These are phyloP conservation scores for Mycteria americana DNA, from an alignment of 2,797 vertebrate genomes.

Conservation along the genomic window DNA sequence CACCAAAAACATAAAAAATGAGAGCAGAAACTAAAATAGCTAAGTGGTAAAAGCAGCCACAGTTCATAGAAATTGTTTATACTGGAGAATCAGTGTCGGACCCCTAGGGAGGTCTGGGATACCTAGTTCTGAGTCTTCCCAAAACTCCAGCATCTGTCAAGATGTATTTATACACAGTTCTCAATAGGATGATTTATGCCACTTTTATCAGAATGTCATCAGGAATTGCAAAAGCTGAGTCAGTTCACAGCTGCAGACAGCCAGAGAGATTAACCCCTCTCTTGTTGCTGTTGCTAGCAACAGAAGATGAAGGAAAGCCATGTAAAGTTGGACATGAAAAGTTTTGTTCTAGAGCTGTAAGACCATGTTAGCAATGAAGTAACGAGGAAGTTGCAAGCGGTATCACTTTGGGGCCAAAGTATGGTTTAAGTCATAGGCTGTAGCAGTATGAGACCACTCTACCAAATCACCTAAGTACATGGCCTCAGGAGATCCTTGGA, in stretches of 20 bases:
- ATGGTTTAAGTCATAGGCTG: background rate
- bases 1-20: background rate
- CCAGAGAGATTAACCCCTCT: background rate
- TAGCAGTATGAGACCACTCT: background rate
- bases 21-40: background rate
- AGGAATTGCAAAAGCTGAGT: background rate
- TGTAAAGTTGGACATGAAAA: rapidly evolving
- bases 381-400: background rate
- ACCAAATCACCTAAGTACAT: background rate
- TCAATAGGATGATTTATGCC: background rate
- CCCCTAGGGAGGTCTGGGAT: background rate
- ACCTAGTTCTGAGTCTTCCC: background rate
- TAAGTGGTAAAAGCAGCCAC: background rate
- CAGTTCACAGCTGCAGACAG: background rate
- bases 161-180: background rate
- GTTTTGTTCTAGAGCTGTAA: background rate
- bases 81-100: background rate
- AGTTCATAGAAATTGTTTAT: background rate
- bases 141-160: background rate
- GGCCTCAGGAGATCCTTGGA: background rate
- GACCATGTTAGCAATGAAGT: background rate
- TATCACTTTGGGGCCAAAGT: background rate
- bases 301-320: background rate
- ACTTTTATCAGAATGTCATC: background rate
- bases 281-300: background rate